Evolutionary conservation across 2,888 invertebrate genomes (phyloP), one percentile per base, ranked within the genome.

Genomic region (Mongoloraphidia duomilia): DNA sequence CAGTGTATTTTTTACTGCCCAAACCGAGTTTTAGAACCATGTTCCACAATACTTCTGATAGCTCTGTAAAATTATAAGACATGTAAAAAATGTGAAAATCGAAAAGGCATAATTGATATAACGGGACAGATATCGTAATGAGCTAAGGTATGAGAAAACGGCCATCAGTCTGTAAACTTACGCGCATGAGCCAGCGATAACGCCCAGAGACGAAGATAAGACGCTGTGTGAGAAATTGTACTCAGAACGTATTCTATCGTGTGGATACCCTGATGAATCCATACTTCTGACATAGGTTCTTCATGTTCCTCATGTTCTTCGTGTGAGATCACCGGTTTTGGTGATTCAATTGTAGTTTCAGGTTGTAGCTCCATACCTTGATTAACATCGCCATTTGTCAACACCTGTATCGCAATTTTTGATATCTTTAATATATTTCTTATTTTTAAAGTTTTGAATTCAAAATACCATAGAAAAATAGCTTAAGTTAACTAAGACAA

Each of bases 221-320:
- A 95, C 1, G 96, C 96, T 0, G 96, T 96, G 64, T 97, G 94
- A 0, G 95, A 95, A 56, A 97, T 84, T 51, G 94, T 94, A 60
- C 94, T 93, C 54, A 96, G 77, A 54, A 93, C 91, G 62, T 91
- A 97, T 71, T 96, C 96, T 53, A 96, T 94, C 2, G 96, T 96
- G 68, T 96, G 95, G 59, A 96, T 96, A 13, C 82, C 84, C 64
- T 95, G 94, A 65, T 93, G 85, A 60, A 96, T 93, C 75, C 91
- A 85, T 57, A 93, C 70, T 64, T 95, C 95, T 55, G 85, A 79
- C 68, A 92, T 82, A 2, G 84, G 75, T 57, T 82, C 87, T 6
- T 26, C 26, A 6, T 26, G 26, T 52, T 58, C 73, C 1, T 72
- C 74, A 1, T 38, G 63, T 3, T 69, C 65, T 2, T 73, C 58